A percentile compares a stretch with the other conserved stretches of the same genome.
Conservation (phyloP, 2,797 vertebrate species). For the Parambassis ranga region DNA sequence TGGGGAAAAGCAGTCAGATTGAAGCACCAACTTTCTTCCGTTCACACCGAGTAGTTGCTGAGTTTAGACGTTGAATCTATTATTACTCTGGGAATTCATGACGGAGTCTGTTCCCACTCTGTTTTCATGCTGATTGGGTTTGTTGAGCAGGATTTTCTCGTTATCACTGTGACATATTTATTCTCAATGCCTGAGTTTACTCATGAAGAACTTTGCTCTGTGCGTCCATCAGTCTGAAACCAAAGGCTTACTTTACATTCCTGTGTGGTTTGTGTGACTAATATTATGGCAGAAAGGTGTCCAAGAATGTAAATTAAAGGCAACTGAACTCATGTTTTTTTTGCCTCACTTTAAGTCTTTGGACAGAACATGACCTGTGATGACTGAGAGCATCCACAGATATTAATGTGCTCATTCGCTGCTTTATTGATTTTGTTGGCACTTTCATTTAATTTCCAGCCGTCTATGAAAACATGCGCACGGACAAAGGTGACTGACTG, state of each 20-base stretch:
- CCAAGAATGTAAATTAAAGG: too few species aligned
- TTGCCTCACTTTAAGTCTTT: too few species aligned
- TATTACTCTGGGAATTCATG: slow-evolving; percentile 21
- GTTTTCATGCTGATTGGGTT: slow-evolving; percentile 24
- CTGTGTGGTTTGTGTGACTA: too few species aligned
- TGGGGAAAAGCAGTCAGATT: slow-evolving; percentile 48
- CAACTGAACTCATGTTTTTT: too few species aligned
- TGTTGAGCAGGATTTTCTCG: too few species aligned
- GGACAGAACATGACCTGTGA: not conserved
- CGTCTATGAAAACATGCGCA: slow-evolving; percentile 44
- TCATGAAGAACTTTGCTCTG: not conserved
- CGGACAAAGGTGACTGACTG: slow-evolving; percentile 80
- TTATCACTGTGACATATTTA: not conserved
- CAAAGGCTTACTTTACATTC: too few species aligned
- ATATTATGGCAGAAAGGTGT: too few species aligned
- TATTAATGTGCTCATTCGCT: not conserved
- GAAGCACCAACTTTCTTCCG: slow-evolving; percentile 54
- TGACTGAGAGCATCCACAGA: not conserved
- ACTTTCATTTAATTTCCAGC: slow-evolving; percentile 38
- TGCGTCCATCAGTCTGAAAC: too few species aligned
- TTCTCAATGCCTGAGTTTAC: not conserved
- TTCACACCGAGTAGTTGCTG: slow-evolving; percentile 66
- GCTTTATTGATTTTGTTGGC: slow-evolving; percentile 32
- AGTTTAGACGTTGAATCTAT: slow-evolving; percentile 41
- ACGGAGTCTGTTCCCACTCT: slow-evolving; percentile 50